Evolutionary conservation across 53 echinoderm and acorn worm species (phyloP).

Genomic region (Astropecten irregularis): DNA sequence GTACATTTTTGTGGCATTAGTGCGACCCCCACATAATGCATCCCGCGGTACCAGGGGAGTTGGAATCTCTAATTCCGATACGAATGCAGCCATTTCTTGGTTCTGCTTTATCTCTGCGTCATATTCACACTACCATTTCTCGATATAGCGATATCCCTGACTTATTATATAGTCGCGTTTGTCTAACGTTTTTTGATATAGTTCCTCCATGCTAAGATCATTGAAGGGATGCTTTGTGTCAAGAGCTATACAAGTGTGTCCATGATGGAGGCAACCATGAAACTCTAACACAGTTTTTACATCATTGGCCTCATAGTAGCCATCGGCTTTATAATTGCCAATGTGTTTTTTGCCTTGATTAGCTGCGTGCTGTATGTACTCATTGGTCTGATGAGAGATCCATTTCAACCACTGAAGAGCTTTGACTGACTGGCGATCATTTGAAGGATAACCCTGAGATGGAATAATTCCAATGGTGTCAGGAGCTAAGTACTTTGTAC

Average conservation of each 20-base stretch:
- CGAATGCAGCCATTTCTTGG: background rate
- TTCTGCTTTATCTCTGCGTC: background rate
- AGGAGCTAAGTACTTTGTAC: conserved; percentile 24
- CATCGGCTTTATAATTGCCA: too few relatives aligned
- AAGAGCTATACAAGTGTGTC: too few relatives aligned
- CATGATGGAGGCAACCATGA: conserved; percentile 12
- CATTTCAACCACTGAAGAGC: conserved; percentile 40
- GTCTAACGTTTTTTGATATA: conserved; percentile 16
- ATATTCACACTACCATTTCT: conserved; percentile 67
- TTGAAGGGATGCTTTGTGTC: background rate
- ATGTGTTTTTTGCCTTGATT: conserved; percentile 25
- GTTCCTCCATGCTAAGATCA: background rate
- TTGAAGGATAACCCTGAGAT: conserved; percentile 23
- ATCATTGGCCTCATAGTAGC: too few relatives aligned
- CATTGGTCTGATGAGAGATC: background rate
- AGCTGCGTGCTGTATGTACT: conserved; percentile 34
- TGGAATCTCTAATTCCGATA: background rate
- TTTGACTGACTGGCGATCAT: conserved; percentile 23
- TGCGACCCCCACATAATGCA: too few relatives aligned
- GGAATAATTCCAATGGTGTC: conserved; percentile 45
- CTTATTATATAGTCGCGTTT: background rate
- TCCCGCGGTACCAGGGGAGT: conserved; percentile 43
- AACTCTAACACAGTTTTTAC: conserved; percentile 41
- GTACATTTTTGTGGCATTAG: conserved; percentile 37
- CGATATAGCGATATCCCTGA: background rate